Conservation (phyloP, 2,888 invertebrate genomes). For the Eilema sororculum region DNA sequence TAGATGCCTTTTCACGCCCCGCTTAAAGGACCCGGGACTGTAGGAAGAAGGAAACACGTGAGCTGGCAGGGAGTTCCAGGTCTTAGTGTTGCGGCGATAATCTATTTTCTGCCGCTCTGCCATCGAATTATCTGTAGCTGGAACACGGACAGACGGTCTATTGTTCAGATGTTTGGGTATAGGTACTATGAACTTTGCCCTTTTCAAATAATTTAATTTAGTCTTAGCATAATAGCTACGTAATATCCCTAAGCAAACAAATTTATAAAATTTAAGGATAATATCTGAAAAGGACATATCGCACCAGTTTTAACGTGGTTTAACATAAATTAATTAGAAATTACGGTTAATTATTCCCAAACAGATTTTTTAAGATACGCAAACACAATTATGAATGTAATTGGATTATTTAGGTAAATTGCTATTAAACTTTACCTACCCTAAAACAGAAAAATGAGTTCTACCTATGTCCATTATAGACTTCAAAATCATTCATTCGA, state of each 20-base stretch:
- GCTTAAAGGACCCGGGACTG: too few relatives aligned
- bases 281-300: background rate
- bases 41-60: too few relatives aligned
- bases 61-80: too few relatives aligned
- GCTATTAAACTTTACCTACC: background rate
- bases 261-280: background rate
- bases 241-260: slow-evolving; percentile 11
- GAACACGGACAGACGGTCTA: background rate
- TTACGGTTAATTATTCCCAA: slow-evolving; percentile 5
- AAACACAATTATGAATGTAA: slow-evolving; percentile 1
- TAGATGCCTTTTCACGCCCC: too few relatives aligned
- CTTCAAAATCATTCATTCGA: too few relatives aligned
- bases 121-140: background rate
- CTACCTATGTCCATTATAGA: too few relatives aligned
- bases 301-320: background rate
- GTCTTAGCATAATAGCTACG: background rate
- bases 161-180: too few relatives aligned
- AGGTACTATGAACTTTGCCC: background rate
- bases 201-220: background rate
- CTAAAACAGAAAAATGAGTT: too few relatives aligned
- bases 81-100: too few relatives aligned
- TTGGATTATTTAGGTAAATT: background rate
- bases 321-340: slow-evolving; percentile 15
- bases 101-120: too few relatives aligned
- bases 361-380: slow-evolving; percentile 10